phyloP scores from a whole-genome alignment of 2,888 invertebrate genomes.

The Ennomos quercinarius region DNA sequence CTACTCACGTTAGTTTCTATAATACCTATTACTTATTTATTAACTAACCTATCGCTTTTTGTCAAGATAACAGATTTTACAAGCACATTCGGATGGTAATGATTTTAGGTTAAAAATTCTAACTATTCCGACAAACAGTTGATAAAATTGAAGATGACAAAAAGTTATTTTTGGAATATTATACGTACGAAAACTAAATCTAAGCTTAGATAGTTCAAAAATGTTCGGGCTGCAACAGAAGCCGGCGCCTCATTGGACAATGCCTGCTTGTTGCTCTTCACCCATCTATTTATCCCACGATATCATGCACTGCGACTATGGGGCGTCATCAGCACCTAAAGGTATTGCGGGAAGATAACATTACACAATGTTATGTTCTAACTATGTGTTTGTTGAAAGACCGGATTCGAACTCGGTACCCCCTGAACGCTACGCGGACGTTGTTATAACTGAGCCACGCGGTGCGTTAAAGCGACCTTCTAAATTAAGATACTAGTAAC shows the following conservation, averaged over 20 bases:
- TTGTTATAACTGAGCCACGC: slow-evolving; percentile 39
- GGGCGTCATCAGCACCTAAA: slow-evolving; percentile 54
- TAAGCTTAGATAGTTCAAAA: slow-evolving; percentile 26
- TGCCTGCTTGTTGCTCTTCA: slow-evolving; percentile 80
- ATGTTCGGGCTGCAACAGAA: slow-evolving; percentile 81
- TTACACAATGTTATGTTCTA: neutral
- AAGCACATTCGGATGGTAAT: too few species aligned
- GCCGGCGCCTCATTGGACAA: slow-evolving; percentile 71
- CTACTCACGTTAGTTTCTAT: too few species aligned
- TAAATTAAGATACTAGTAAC: slow-evolving; percentile 40
- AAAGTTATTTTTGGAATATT: neutral
- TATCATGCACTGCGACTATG: slow-evolving; percentile 57
- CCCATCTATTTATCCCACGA: slow-evolving; percentile 72
- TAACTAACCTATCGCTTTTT: too few species aligned
- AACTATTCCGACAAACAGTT: too few species aligned
- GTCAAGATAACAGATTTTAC: too few species aligned
- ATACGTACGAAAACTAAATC: too few species aligned
- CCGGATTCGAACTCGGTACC: slow-evolving; percentile 47
- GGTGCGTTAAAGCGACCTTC: rapidly evolving
- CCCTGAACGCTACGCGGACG: neutral
- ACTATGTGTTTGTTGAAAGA: too few species aligned
- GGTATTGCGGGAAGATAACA: slow-evolving; percentile 54
- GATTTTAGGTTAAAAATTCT: too few species aligned
- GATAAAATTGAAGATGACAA: too few species aligned
- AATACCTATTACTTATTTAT: too few species aligned